Conservation (phyloP, 2,888 invertebrate genomes). For the Caenorhabditis sulstoni region DNA sequence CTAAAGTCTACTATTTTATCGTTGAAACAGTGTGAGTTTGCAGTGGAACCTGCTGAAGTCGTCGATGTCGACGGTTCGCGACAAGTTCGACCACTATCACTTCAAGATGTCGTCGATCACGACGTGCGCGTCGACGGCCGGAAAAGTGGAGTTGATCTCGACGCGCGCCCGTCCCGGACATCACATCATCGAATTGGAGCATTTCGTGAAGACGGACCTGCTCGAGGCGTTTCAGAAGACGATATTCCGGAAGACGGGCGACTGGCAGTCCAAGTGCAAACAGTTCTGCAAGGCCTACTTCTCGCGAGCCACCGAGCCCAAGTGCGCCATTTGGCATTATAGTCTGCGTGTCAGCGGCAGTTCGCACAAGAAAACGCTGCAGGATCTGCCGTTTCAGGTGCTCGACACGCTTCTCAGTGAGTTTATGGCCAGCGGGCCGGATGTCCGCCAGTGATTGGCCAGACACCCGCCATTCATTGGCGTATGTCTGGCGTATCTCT, state of each 20-base stretch:
- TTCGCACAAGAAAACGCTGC: conserved; percentile 53
- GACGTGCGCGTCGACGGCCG: not conserved
- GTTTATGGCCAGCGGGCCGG: too few relatives aligned
- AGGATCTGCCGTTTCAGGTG: conserved; percentile 32
- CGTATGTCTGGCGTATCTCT: too few relatives aligned
- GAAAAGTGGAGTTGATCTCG: conserved; percentile 23
- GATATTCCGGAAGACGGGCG: conserved; percentile 42
- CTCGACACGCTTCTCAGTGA: not conserved
- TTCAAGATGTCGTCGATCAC: conserved; percentile 39
- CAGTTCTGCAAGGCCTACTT: conserved; percentile 43
- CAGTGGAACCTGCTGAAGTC: conserved; percentile 57
- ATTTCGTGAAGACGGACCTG: conserved; percentile 26
- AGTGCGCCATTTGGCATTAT: conserved; percentile 56
- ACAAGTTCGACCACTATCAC: conserved; percentile 54
- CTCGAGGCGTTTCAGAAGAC: conserved; percentile 20
- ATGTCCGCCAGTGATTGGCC: too few relatives aligned
- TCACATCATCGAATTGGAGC: not conserved
- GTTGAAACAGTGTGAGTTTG: too few relatives aligned
- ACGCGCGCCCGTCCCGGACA: conserved; percentile 6
- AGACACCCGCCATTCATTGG: too few relatives aligned
- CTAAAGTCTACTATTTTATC: too few relatives aligned
- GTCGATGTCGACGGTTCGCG: conserved; percentile 39
- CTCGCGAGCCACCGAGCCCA: conserved; percentile 30
- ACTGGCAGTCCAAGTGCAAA: conserved; percentile 25
- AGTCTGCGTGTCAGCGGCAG: conserved; percentile 43